These are phyloP conservation scores for Andricus grossulariae DNA, from an alignment of 1,140 invertebrate species.

Conservation along the genomic window DNA sequence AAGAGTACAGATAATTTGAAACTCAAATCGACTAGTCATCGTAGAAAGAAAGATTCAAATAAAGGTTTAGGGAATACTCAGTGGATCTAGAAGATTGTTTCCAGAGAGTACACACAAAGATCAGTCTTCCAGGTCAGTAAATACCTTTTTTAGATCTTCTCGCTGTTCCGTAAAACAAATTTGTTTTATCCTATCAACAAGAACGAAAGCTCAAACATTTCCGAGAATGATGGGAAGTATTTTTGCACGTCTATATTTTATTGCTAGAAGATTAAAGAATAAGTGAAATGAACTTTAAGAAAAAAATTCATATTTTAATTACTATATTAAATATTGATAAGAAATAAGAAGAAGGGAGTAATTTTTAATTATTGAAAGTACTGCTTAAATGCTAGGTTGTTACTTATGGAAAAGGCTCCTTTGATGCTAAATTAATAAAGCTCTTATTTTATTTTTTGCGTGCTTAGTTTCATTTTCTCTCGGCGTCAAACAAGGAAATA, in stretches of 20 bases:
- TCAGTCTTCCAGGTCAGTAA: conserved; percentile 18
- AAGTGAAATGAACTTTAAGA: too few relatives aligned
- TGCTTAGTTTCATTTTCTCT: too few relatives aligned
- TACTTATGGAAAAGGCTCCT: neutral
- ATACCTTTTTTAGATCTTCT: neutral
- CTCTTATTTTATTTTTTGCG: too few relatives aligned
- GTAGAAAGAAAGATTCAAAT: neutral
- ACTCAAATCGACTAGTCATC: neutral
- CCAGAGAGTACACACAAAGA: conserved; percentile 16
- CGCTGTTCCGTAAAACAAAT: conserved; percentile 4
- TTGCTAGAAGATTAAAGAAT: too few relatives aligned
- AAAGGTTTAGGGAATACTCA: conserved; percentile 11
- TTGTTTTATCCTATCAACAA: neutral
- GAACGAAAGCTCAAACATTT: neutral
- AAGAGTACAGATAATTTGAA: neutral
- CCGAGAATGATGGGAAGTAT: too few relatives aligned
- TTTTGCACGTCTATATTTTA: too few relatives aligned
- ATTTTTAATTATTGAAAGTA: neutral
- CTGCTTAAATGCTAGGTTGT: too few relatives aligned
- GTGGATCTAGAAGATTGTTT: conserved; percentile 15
- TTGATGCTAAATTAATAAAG: too few relatives aligned
- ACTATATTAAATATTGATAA: too few relatives aligned
- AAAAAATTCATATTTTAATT: too few relatives aligned
- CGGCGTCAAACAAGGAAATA: too few relatives aligned
- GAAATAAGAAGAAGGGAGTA: too few relatives aligned